Conservation (phyloP, 2,797 vertebrate species). For the Mionectes olivaceus region DNA sequence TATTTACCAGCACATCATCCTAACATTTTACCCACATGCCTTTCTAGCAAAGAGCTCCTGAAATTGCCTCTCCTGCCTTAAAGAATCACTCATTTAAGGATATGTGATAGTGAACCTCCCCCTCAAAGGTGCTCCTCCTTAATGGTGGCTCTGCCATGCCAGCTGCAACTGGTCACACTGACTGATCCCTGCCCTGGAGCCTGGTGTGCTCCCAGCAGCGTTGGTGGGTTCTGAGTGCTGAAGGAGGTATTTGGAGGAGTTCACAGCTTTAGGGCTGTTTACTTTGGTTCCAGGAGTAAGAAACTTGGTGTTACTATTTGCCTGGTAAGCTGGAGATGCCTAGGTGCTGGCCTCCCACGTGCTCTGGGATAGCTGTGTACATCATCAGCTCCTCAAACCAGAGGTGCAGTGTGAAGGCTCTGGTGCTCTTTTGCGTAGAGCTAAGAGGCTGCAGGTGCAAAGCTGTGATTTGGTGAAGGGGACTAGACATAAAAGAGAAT, state of each 20-base stretch:
- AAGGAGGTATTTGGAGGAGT: neutral
- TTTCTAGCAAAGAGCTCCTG: neutral
- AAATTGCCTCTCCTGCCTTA: neutral
- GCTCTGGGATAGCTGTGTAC: neutral
- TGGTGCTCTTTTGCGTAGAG: neutral
- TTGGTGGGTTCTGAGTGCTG: neutral
- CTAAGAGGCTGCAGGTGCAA: neutral
- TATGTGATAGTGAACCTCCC: neutral
- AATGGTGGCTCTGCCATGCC: neutral
- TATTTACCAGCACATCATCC: neutral
- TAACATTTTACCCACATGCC: neutral
- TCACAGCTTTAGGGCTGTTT: neutral
- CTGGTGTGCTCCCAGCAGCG: neutral
- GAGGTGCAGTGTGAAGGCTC: neutral
- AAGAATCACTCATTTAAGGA: neutral
- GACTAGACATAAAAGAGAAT: neutral
- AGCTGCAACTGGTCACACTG: neutral
- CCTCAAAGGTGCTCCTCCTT: rapidly evolving
- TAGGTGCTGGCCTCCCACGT: rapidly evolving
- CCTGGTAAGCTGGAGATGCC: neutral
- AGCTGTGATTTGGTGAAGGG: neutral
- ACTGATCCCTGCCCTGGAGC: rapidly evolving
- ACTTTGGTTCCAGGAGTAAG: neutral
- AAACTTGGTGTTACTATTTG: neutral
- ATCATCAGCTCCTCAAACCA: neutral